A percentile compares a stretch with the other conserved stretches of the same genome.
These are phyloP conservation scores for Diplosoma virens DNA, from an alignment of 23 tunicate species.

Conservation along the genomic window DNA sequence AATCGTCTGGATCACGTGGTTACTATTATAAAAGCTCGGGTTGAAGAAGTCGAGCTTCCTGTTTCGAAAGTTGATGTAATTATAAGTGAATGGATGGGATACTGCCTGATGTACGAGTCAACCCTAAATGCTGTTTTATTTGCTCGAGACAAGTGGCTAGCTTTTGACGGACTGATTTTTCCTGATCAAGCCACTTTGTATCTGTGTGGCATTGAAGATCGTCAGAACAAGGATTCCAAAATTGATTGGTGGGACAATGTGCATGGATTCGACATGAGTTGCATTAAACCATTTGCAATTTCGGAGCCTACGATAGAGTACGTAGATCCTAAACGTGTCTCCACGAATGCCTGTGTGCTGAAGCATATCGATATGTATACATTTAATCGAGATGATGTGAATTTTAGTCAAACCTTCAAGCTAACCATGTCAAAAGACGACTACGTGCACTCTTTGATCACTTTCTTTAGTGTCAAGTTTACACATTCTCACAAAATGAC, in stretches of 20 bases:
- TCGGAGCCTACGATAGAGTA: conserved; percentile 86
- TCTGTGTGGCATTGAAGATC: conserved; percentile 89
- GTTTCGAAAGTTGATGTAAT: conserved; percentile 94
- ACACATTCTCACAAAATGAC: conserved; percentile 85
- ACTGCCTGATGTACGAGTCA: conserved; percentile 87
- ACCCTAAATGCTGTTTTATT: conserved; percentile 91
- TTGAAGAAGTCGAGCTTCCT: conserved; percentile 85
- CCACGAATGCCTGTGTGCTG: conserved; percentile 49
- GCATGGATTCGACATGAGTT: conserved; percentile 91
- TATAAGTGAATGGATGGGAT: conserved; percentile 96
- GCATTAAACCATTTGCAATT: conserved; percentile 84
- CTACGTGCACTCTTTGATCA: conserved; percentile 78
- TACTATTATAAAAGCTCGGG: conserved; percentile 83
- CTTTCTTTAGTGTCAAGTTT: conserved; percentile 77
- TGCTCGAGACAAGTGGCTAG: conserved; percentile 92
- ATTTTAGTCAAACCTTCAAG: conserved; percentile 42
- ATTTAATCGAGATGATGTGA: conserved; percentile 52
- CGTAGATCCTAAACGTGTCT: conserved; percentile 87
- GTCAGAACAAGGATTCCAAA: conserved; percentile 89
- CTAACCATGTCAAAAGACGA: conserved; percentile 51
- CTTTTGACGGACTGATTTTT: conserved; percentile 83
- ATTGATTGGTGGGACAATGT: conserved; percentile 99
- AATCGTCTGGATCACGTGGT: conserved; percentile 76
- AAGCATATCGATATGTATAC: conserved; percentile 89
- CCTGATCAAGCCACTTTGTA: conserved; percentile 88